Evolutionary conservation across 2,888 invertebrate genomes (phyloP).

Genomic region (Fissipunctia ypsillon): DNA sequence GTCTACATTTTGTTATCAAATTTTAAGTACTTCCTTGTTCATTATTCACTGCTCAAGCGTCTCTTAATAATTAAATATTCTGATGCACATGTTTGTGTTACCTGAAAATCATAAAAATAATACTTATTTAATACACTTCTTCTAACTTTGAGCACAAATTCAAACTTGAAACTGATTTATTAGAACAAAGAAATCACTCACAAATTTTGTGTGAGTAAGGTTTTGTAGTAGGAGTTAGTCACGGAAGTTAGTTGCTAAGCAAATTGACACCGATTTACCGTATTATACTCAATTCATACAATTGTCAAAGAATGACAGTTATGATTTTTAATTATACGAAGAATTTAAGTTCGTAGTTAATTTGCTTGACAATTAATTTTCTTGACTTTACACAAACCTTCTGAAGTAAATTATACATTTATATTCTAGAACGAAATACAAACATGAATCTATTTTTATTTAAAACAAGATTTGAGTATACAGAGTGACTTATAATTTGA

Average conservation of each 20-base stretch:
- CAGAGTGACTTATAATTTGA: too few species aligned
- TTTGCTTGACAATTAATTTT: background rate
- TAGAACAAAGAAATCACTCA: background rate
- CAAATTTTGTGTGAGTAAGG: background rate
- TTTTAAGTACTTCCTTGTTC: constrained; percentile 37
- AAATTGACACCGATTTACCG: constrained; percentile 1
- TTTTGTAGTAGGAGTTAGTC: background rate
- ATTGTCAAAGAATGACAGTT: background rate
- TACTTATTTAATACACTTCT: background rate
- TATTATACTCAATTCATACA: background rate
- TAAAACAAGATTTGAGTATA: background rate
- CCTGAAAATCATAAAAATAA: background rate
- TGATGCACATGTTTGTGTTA: background rate
- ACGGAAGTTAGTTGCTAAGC: background rate
- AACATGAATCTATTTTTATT: background rate
- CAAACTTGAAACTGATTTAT: background rate
- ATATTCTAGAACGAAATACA: background rate
- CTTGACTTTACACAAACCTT: background rate
- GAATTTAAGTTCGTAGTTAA: background rate
- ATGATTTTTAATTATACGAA: background rate
- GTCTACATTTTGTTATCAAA: constrained; percentile 19
- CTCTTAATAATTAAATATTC: background rate
- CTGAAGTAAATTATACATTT: background rate
- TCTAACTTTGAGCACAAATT: background rate
- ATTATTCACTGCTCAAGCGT: background rate